These are phyloP conservation scores for Otolemur crassicaudatus DNA, from an alignment of 2,797 vertebrate species.

Conservation along the genomic window DNA sequence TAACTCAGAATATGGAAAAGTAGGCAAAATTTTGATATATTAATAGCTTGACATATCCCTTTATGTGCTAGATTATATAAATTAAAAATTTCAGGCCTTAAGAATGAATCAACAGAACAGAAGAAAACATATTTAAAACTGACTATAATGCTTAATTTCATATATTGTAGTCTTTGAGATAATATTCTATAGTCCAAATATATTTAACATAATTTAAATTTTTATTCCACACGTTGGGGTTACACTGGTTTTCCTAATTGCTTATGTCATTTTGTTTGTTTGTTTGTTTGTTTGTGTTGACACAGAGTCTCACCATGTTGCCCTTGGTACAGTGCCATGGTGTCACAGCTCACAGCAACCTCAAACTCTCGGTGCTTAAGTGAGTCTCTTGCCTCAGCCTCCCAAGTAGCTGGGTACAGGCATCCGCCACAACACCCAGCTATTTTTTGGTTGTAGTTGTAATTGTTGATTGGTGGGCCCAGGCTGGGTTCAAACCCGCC, in stretches of 20 bases:
- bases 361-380: too few species aligned
- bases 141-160: conserved; percentile 22
- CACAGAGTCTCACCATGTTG: too few species aligned
- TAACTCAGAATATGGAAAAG: background rate
- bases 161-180: background rate
- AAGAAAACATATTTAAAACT: background rate
- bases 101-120: background rate
- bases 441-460: too few species aligned
- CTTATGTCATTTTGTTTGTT: background rate
- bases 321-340: too few species aligned
- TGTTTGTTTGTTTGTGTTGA: too few species aligned
- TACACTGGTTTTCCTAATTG: background rate
- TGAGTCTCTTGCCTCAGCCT: too few species aligned
- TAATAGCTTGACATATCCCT: background rate
- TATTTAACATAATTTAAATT: conserved; percentile 12
- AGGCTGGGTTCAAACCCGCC: too few species aligned
- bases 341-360: too few species aligned
- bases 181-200: background rate
- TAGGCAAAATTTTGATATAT: background rate
- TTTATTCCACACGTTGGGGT: background rate
- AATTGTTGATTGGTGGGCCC: too few species aligned
- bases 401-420: too few species aligned
- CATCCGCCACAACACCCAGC: too few species aligned
- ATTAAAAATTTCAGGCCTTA: background rate
- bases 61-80: background rate